Conservation (phyloP, 2,797 vertebrate species). For the Manis crassicaudata region DNA sequence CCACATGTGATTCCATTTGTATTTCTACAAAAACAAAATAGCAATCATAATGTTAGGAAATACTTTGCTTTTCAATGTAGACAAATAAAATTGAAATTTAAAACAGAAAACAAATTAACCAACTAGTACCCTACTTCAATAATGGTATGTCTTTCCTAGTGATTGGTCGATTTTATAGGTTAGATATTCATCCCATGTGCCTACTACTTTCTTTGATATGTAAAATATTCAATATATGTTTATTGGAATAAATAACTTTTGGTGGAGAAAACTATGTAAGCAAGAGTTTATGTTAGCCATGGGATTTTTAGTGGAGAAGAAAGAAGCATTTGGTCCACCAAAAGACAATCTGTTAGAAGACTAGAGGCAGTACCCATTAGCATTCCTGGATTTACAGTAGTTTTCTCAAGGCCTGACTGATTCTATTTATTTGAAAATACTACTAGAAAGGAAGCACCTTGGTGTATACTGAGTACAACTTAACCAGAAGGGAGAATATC, state of each 20-base stretch:
- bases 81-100: background rate
- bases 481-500: background rate
- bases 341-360: background rate
- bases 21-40: background rate
- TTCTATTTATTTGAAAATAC: background rate
- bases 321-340: background rate
- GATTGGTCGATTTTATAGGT: background rate
- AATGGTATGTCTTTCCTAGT: background rate
- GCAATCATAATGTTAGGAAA: background rate
- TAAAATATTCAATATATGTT: background rate
- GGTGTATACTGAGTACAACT: background rate
- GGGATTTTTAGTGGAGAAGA: background rate
- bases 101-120: background rate
- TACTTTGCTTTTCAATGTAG: background rate
- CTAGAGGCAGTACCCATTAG: background rate
- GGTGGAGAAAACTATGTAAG: background rate
- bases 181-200: background rate
- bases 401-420: background rate
- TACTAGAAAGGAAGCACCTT: background rate
- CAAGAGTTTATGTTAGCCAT: background rate
- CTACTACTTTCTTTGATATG: background rate
- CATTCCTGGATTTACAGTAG: background rate
- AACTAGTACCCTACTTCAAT: background rate
- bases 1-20: background rate
- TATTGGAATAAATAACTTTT: conserved; percentile 6